Base-by-base conservation (phyloP, 2,888 invertebrate species). In the Deilephila elpenor region DNA sequence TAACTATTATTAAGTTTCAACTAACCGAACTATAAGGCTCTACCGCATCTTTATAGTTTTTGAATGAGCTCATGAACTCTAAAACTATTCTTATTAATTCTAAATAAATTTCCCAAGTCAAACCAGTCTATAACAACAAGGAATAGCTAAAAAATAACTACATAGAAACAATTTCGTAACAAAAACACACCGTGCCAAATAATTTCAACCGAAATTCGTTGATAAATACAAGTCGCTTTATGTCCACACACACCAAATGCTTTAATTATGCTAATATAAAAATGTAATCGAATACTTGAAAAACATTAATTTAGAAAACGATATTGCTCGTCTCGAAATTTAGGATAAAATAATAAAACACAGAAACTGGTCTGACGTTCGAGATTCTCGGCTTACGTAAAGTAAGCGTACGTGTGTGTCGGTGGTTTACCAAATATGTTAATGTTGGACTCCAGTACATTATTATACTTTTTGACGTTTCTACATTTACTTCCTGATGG, bases 301-400 rank as follows among this genome's bases (percentile, higher is more conserved):
- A 75, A 77, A 71, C 79, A 79, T 81, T 81, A 75, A 82, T 85
- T 86, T 86, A 83, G 85, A 84, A 84, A 84, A 81, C 83, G 82
- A 87, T 87, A 86, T 83, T 83, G 84, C 79, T 84, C 82, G 75
- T 79, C 80, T 82, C 79, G 79, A 80, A 85, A 89, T 85, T 84
- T 89, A 88, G 89, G 88, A 89, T 89, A 85, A 82, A 80, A 89
- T 86, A 89, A 89, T 90, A 90, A 88, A 85, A 85, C 83, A 86
- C 73, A 59, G 20, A 67, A 71, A 71, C 71, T 71, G 71, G 71
- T 71, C 67, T 56, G 73, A 14, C 20, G 7, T 67, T 29, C 64
- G 72, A 72, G 29, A 32, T 51, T 37, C 32, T 34, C 11, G 44
- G 44, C 71, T 71, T 71, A 71, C 71, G 71, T 71, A 71, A 71